Percentiles rank a stretch among this genome's conserved stretches.
Evolutionary conservation across 1,140 invertebrate genomes (phyloP).

Genomic region (Hypothenemus hampei): DNA sequence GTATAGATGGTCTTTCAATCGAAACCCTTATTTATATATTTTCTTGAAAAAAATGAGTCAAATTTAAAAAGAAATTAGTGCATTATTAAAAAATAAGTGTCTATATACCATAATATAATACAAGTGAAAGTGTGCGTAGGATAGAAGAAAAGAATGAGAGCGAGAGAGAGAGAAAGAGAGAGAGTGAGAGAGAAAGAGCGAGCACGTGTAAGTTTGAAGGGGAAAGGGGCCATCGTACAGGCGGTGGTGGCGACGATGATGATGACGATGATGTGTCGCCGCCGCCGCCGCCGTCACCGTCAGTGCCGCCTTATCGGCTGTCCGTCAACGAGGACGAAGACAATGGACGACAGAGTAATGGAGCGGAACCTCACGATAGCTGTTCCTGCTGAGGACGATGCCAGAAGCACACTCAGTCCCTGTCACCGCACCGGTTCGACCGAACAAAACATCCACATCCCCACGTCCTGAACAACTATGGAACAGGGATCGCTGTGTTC

Average conservation of each 20-base stretch:
- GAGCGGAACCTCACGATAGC: conserved; percentile 17
- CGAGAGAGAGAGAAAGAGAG: background rate
- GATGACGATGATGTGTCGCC: too few relatives aligned
- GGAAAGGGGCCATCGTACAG: conserved; percentile 10
- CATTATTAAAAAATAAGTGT: too few relatives aligned
- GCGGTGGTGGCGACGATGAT: too few relatives aligned
- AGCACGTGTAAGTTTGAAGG: conserved; percentile 3
- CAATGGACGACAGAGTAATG: conserved; percentile 13
- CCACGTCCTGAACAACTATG: background rate
- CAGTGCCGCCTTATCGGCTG: conserved; percentile 15
- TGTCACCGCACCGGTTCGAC: conserved; percentile 10
- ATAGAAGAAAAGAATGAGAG: background rate
- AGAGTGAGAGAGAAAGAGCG: background rate
- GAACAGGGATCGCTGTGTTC: too few relatives aligned
- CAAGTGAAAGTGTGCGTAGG: too few relatives aligned
- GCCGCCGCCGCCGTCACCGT: too few relatives aligned
- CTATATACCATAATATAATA: too few relatives aligned
- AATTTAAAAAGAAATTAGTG: too few relatives aligned
- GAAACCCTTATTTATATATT: too few relatives aligned
- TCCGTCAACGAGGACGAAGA: conserved; percentile 12
- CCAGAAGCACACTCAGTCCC: conserved; percentile 15
- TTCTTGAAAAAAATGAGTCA: too few relatives aligned
- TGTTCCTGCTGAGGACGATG: conserved; percentile 4
- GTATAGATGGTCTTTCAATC: too few relatives aligned
- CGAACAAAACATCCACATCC: conserved; percentile 13